Evolutionary conservation across 92 coral and sea anemone genomes (phyloP).

Genomic region (Zoanthus sociatus): DNA sequence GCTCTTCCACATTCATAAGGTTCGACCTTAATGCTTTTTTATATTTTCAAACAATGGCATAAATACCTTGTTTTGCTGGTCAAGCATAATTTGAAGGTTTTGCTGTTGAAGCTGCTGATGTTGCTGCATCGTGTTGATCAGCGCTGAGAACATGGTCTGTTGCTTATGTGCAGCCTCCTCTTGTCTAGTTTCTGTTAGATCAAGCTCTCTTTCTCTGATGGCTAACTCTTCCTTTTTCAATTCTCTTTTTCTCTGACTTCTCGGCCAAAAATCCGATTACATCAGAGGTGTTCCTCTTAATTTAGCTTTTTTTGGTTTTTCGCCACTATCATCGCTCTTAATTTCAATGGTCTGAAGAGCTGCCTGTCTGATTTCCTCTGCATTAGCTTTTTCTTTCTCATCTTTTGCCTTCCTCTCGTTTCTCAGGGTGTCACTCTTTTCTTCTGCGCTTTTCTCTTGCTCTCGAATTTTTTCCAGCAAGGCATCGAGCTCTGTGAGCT

Average conservation of each 20-base stretch:
- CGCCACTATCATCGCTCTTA: conserved; percentile 48
- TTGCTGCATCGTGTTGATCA: conserved; percentile 55
- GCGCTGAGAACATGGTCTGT: conserved; percentile 59
- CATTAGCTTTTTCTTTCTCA: conserved; percentile 44
- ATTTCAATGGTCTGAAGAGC: conserved; percentile 47
- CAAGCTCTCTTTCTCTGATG: conserved; percentile 56
- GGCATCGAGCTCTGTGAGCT: conserved; percentile 35
- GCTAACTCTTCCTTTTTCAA: conserved; percentile 52
- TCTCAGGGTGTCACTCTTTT: conserved; percentile 44
- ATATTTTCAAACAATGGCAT: conserved; percentile 56
- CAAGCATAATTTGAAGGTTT: conserved; percentile 42
- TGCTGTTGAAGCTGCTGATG: conserved; percentile 58
- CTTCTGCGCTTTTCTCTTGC: conserved; percentile 49
- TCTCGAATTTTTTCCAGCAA: conserved; percentile 53
- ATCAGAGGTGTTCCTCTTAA: conserved; percentile 52
- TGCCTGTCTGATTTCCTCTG: conserved; percentile 50
- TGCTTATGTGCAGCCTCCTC: conserved; percentile 56
- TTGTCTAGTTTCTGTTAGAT: conserved; percentile 57
- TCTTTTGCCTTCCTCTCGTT: conserved; percentile 45
- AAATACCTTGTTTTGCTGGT: conserved; percentile 50
- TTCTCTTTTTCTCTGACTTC: conserved; percentile 38
- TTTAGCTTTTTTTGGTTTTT: conserved; percentile 36
- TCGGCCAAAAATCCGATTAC: conserved; percentile 48
- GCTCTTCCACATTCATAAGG: conserved; percentile 44
- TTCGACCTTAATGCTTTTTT: conserved; percentile 50